Conservation (phyloP, 2,888 invertebrate species). For the Teleiodes luculella region DNA sequence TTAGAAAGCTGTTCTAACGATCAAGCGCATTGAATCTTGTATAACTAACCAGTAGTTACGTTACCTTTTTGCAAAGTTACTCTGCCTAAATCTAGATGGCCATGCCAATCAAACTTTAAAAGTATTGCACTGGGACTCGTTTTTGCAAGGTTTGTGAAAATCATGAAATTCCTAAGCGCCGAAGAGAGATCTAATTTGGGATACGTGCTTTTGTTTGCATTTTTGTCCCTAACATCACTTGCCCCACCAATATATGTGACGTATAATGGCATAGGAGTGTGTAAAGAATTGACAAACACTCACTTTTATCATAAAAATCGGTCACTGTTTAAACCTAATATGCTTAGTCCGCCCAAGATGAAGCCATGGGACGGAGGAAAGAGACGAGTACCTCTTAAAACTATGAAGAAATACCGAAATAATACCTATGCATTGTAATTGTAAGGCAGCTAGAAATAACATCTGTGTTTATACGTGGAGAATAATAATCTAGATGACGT, state of each 20-base stretch:
- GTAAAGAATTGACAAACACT: constrained; percentile 45
- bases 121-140: no score
- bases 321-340: background rate
- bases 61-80: no score
- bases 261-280: constrained; percentile 38
- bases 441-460: no score
- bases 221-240: constrained; percentile 46
- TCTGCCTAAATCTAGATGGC: background rate
- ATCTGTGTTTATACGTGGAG: constrained; percentile 43
- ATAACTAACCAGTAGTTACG: no score
- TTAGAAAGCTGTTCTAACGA: constrained; percentile 25
- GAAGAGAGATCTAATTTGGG: constrained; percentile 26
- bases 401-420: no score
- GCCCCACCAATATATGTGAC: constrained; percentile 54
- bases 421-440: no score
- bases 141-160: background rate
- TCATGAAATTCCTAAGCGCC: background rate
- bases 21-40: constrained; percentile 8
- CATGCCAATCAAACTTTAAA: no score
- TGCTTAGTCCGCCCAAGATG: background rate
- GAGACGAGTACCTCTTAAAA: background rate
- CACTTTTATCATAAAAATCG: constrained; percentile 39
- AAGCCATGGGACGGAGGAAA: background rate
- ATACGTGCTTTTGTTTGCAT: constrained; percentile 40
- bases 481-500: constrained; percentile 57